phyloP scores from a whole-genome alignment of 1,140 invertebrate species.

The Chlorops oryzae region DNA sequence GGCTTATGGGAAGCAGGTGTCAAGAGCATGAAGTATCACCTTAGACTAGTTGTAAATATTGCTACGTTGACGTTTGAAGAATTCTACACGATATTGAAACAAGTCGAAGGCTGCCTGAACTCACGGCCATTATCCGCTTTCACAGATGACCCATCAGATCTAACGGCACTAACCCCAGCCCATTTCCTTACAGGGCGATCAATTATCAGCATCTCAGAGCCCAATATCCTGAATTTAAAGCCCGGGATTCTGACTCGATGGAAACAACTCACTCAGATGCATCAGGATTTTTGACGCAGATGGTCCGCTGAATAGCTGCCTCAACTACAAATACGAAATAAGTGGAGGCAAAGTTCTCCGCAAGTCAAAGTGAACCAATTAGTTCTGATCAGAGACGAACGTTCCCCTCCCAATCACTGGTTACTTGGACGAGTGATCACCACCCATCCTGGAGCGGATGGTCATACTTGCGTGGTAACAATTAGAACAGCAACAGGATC shows the following conservation, averaged over 20 bases:
- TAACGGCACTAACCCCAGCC: slow-evolving; percentile 21
- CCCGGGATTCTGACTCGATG: not conserved
- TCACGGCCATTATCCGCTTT: slow-evolving; percentile 22
- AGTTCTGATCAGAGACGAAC: slow-evolving; percentile 31
- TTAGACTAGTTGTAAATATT: slow-evolving; percentile 18
- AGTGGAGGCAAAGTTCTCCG: slow-evolving; percentile 19
- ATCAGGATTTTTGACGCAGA: not conserved
- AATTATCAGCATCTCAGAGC: slow-evolving; percentile 4
- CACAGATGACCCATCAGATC: slow-evolving; percentile 23
- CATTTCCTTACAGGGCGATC: slow-evolving; percentile 27
- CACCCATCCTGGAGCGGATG: slow-evolving; percentile 28
- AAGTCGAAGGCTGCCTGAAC: slow-evolving; percentile 31
- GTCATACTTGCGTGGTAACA: slow-evolving; percentile 24
- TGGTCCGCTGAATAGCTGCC: slow-evolving; percentile 6
- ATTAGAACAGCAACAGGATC: slow-evolving; percentile 14
- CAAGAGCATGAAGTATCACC: slow-evolving; percentile 20
- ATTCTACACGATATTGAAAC: slow-evolving; percentile 19
- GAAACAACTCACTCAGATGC: not conserved
- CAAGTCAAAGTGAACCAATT: slow-evolving; percentile 14
- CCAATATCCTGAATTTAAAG: not conserved
- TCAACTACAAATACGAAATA: slow-evolving; percentile 25
- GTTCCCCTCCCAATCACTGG: slow-evolving; percentile 33
- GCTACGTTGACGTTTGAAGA: slow-evolving; percentile 27
- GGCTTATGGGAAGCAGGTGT: slow-evolving; percentile 20
- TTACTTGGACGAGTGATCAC: slow-evolving; percentile 31